Evolutionary conservation across 2,113 vertebrate genomes (phyloP), one percentile per base, ranked within the genome.

Genomic region (Cebus imitator): DNA sequence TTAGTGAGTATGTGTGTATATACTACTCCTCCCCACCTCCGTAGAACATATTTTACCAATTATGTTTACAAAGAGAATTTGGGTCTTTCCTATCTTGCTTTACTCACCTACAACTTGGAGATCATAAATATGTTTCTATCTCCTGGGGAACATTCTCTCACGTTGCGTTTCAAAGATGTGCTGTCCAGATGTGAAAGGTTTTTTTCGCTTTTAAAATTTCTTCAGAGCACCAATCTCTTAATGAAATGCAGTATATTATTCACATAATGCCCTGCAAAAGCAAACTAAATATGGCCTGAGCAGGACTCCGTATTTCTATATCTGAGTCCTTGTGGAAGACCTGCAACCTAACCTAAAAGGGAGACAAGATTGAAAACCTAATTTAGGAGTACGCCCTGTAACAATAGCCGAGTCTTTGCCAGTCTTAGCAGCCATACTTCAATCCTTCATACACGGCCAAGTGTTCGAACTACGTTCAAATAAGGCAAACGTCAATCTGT

Each of bases 11-110:
- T 32, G 27, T 30, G 14, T 75, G 21, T 83, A 7, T 82, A 21
- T 17, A 30, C 17, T 66, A 43, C 21, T 48, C 10, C 30, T 40
- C 18, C 37, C 37, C 70, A 13, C 11, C 25, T 6, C 27, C 52
- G 50, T 37, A 91, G 9, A 90, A 81, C 70, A 75, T 72, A 58
- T 84, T 94, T 97, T 90, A 84, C 83, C n/a, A 58, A n/a, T 82
- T 89, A 91, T 55, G 18, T 90, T 96, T 72, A 81, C 79, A 82
- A 80, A 95, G 84, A 61, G 64, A 70, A 66, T 52, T 93, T 48
- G 66, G 57, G 43, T 82, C 88, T 95, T 95, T 48, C 6, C 25
- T 93, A 58, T 68, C 0, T 3, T 91, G 58, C 55, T 61, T 86
- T 75, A 48, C 14, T 91, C 87, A 70, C 25, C 90, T 96, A 6